Percentiles rank a stretch among this genome's conserved stretches.
Conservation (phyloP, 2,888 invertebrate species). For the Ennomos erosarius region DNA sequence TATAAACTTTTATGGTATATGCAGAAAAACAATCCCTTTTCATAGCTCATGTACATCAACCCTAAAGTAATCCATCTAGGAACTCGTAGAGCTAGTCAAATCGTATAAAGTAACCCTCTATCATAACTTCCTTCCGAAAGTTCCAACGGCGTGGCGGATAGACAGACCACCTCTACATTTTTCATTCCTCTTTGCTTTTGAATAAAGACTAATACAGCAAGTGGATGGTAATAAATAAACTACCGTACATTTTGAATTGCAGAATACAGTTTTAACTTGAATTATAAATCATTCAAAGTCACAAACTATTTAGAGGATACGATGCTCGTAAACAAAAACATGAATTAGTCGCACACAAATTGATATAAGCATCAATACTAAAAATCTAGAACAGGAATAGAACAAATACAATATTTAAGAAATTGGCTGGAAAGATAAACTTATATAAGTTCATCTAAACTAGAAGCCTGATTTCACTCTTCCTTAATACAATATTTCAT, state of each 20-base stretch:
- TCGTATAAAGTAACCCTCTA: constrained; percentile 63
- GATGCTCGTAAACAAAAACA: constrained; percentile 20
- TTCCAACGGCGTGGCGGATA: constrained; percentile 40
- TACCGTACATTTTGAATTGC: constrained; percentile 56
- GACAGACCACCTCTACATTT: constrained; percentile 47
- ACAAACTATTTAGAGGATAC: too few relatives aligned
- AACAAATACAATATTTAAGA: too few relatives aligned
- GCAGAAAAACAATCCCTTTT: constrained; percentile 19
- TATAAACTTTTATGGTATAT: background rate
- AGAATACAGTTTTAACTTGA: constrained; percentile 51
- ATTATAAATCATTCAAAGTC: constrained; percentile 1
- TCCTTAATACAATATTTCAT: too few relatives aligned
- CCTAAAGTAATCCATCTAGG: constrained; percentile 50
- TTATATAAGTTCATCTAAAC: too few relatives aligned
- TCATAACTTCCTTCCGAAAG: constrained; percentile 60
- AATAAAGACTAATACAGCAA: constrained; percentile 59
- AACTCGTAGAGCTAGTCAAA: constrained; percentile 58
- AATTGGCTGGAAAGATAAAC: too few relatives aligned
- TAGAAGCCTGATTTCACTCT: too few relatives aligned
- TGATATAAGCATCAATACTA: too few relatives aligned
- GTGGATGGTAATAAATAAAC: constrained; percentile 67
- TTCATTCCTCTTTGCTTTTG: constrained; percentile 55
- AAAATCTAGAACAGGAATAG: too few relatives aligned
- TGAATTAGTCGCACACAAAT: constrained; percentile 24
- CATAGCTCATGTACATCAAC: constrained; percentile 15